Conservation (phyloP, 2,797 vertebrate genomes). For the Urocyon cinereoargenteus region DNA sequence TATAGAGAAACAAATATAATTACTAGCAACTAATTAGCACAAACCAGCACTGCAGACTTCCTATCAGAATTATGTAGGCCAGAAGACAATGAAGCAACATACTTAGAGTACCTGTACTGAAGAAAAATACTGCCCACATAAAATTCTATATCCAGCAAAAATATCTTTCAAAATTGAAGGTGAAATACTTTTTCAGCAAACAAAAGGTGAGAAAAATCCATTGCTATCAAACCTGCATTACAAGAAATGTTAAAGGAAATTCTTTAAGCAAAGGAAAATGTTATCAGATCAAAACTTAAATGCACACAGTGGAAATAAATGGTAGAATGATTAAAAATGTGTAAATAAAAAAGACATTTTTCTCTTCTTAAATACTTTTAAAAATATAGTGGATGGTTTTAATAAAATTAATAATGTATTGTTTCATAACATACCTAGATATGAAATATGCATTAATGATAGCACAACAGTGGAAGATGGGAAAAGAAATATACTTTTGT, state of each 20-base stretch:
- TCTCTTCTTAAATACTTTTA: background rate
- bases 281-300: background rate
- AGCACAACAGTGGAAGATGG: background rate
- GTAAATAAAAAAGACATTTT: background rate
- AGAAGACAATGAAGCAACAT: background rate
- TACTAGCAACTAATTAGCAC: background rate
- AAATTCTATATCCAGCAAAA: background rate
- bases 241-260: conserved; percentile 26
- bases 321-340: background rate
- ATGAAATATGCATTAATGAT: background rate
- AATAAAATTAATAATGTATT: background rate
- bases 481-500: background rate
- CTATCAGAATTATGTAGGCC: background rate
- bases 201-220: background rate
- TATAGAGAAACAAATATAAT: conserved; percentile 2
- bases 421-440: background rate
- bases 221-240: background rate
- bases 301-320: background rate
- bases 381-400: background rate
- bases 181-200: background rate
- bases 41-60: background rate
- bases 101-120: background rate
- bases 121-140: background rate
- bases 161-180: background rate
- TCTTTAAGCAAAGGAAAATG: background rate